Evolutionary conservation across 1,140 invertebrate genomes (phyloP).

Genomic region (Cheumatopsyche charites): DNA sequence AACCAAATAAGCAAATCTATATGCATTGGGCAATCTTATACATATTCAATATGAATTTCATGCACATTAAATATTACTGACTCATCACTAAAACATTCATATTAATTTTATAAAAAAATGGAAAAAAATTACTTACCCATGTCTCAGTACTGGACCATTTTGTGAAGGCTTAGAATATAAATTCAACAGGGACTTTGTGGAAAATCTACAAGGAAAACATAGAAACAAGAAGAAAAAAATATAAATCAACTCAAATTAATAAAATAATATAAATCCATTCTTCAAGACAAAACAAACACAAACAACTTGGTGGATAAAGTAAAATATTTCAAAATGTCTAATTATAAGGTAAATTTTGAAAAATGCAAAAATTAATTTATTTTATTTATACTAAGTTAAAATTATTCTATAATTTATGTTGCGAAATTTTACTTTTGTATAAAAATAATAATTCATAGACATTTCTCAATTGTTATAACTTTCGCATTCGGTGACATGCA

Average conservation of each 20-base stretch:
- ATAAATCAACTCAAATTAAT: conserved; percentile 12
- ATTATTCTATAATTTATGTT: no score
- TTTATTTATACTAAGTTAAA: no score
- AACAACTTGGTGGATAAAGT: no score
- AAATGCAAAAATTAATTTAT: no score
- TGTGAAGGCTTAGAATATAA: conserved; percentile 65
- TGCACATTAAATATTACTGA: conserved; percentile 35
- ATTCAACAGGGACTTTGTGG: conserved; percentile 68
- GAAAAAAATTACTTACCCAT: conserved; percentile 63
- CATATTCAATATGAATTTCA: conserved; percentile 35
- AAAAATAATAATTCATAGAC: conserved; percentile 1
- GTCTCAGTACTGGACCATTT: conserved; percentile 64
- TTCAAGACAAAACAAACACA: not conserved
- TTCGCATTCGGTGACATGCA: conserved; percentile 40
- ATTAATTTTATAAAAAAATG: conserved; percentile 19
- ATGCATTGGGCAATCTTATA: not conserved
- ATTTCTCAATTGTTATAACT: not conserved
- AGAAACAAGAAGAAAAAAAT: conserved; percentile 52
- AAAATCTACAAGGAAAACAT: conserved; percentile 63
- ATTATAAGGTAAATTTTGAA: no score
- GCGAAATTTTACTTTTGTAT: no score
- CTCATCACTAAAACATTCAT: no score
- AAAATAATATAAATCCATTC: not conserved
- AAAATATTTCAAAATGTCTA: no score
- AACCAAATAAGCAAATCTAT: no score